Evolutionary conservation across 2,888 invertebrate species (phyloP), one percentile per base, ranked within the genome.

Genomic region (Portevinia maculata): DNA sequence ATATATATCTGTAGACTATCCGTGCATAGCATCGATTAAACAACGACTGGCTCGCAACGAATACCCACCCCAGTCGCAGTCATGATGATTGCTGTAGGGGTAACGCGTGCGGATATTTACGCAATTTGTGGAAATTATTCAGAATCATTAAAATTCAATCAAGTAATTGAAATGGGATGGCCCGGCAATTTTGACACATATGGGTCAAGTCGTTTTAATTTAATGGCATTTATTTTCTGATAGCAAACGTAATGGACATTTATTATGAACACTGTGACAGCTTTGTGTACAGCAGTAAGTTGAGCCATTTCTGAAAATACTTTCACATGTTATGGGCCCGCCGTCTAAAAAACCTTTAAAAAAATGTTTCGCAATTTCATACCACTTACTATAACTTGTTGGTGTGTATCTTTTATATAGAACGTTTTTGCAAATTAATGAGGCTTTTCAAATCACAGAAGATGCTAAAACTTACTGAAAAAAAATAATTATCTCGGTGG

Each of bases 91-190:
- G 46, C 13, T 21, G 15, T 15, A 11, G 1, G 15, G 28, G 4
- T 34, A 13, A 46, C 57, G 50, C 70, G 32, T 39, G 9, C 30
- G 39, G 50, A 19, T 21, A 50, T 59, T 70, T 59, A 48, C 39
- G 50, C 28, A 70, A 70, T 52, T 28, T 52, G 52, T n/a, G 28
- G 17, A 28, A 1, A 59, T 41, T 50, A 21, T 57, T 17, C 39
- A 57, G 15, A 59, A 39, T 59, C 59, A 70, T 70, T 70, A 70
- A 70, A 59, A 59, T 50, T 50, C 70, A 59, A 70, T 70, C 59
- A 59, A 59, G 39, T 59, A 70, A 59, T 70, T 46, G 32, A 52
- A 70, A 30, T 32, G 32, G 50, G 17, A 39, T 50, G 59, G 17
- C 34, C 17, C 34, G 24, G n/a, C 24, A 34, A 17, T 48, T 34